A percentile compares a stretch with the other conserved stretches of the same genome.
These are phyloP conservation scores for Amblyopsis rosae DNA, from an alignment of 2,113 vertebrate genomes.

Conservation along the genomic window DNA sequence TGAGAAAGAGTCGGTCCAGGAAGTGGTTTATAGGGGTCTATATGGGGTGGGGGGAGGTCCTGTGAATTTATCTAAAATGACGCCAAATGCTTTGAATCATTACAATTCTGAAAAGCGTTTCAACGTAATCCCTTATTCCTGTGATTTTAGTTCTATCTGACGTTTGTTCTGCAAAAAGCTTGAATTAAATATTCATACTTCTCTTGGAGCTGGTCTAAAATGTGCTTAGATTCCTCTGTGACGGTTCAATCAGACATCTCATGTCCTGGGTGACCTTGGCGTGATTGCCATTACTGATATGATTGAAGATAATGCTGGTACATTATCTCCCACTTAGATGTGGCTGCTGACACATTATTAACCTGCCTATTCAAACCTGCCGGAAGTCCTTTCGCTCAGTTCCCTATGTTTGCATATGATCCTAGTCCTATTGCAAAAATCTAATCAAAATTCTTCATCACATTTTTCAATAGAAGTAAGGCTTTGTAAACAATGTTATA, in stretches of 20 bases:
- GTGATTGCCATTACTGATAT: background rate
- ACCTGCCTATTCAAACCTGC: background rate
- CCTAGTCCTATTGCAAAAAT: constrained; percentile 2
- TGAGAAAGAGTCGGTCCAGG: constrained; percentile 6
- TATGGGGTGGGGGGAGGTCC: background rate
- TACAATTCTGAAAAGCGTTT: no score
- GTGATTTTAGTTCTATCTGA: background rate
- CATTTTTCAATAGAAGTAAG: background rate
- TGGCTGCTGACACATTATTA: background rate
- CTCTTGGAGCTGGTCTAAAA: background rate
- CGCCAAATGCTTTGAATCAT: no score
- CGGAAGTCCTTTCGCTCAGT: background rate
- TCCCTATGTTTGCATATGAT: background rate
- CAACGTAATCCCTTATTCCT: no score
- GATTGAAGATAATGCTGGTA: no score
- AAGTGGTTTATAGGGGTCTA: constrained; percentile 5
- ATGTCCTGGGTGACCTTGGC: background rate
- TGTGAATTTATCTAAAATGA: no score
- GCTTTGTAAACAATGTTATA: background rate
- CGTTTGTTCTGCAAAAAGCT: background rate
- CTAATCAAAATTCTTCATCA: constrained; percentile 17
- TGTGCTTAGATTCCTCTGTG: background rate
- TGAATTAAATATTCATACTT: background rate
- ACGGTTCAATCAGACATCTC: background rate
- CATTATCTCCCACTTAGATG: no score